Evolutionary conservation across 2,113 vertebrate species (phyloP).

Genomic region (Butorides virescens): DNA sequence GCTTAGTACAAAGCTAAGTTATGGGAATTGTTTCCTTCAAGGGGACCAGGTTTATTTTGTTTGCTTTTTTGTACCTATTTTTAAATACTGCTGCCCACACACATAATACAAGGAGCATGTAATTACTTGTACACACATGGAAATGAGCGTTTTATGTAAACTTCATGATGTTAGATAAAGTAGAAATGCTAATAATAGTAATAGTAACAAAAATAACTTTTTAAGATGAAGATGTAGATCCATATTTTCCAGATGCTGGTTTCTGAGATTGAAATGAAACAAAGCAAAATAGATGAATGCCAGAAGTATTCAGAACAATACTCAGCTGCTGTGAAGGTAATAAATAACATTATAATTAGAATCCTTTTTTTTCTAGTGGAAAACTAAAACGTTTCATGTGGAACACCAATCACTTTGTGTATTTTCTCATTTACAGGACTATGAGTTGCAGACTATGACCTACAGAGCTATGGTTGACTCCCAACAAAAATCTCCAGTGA

Average conservation of each 20-base stretch:
- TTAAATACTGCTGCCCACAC: background rate
- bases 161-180: background rate
- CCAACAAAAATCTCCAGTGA: constrained; percentile 96
- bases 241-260: constrained; percentile 84
- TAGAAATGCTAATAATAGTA: background rate
- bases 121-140: background rate
- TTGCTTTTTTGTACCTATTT: background rate
- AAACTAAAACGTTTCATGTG: background rate
- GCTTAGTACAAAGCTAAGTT: background rate
- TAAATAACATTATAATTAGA: background rate
- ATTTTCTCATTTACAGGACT: constrained; percentile 80
- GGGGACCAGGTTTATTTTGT: background rate
- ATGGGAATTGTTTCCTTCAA: background rate
- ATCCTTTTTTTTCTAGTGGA: background rate
- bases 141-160: background rate
- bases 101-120: background rate
- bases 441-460: constrained; percentile 96
- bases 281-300: constrained; percentile 92
- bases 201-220: background rate
- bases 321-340: constrained; percentile 88
- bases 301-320: constrained; percentile 97
- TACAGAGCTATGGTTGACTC: constrained; percentile 98
- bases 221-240: background rate
- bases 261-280: constrained; percentile 94
- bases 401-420: background rate